A percentile compares a stretch with the other conserved stretches of the same genome.
Evolutionary conservation across 2,888 invertebrate genomes (phyloP).

Genomic region (Platycheirus rosarum): DNA sequence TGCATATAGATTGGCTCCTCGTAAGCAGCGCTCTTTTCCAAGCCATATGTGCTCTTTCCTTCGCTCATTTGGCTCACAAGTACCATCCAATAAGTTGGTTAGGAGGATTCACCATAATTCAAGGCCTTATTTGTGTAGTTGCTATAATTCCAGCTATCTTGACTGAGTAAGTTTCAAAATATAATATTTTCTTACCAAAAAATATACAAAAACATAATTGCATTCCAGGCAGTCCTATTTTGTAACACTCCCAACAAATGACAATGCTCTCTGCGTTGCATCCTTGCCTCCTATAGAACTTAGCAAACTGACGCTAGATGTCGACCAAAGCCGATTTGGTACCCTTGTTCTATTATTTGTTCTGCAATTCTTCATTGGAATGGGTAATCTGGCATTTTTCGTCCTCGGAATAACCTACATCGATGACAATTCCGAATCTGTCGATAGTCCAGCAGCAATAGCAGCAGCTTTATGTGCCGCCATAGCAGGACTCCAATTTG

Average conservation of each 20-base stretch:
- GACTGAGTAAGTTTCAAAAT: conserved; percentile 79
- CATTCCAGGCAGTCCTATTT: conserved; percentile 61
- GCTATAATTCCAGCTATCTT: conserved; percentile 85
- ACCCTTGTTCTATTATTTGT: conserved; percentile 83
- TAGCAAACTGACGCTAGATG: conserved; percentile 76
- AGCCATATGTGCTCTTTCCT: conserved; percentile 83
- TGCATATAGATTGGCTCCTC: conserved; percentile 85
- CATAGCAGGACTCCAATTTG: conserved; percentile 81
- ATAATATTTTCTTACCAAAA: neutral
- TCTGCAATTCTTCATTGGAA: conserved; percentile 83
- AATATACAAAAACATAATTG: neutral
- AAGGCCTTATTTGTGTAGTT: conserved; percentile 83
- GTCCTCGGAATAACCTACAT: conserved; percentile 85
- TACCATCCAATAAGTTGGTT: conserved; percentile 85
- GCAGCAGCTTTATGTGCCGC: conserved; percentile 80
- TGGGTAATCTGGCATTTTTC: conserved; percentile 83
- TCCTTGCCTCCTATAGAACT: conserved; percentile 61
- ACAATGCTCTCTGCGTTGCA: conserved; percentile 77
- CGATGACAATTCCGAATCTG: conserved; percentile 85
- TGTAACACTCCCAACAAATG: conserved; percentile 69
- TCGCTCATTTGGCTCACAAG: conserved; percentile 85
- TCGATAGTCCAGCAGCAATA: conserved; percentile 83
- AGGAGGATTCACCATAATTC: conserved; percentile 84
- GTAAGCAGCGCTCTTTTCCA: conserved; percentile 84
- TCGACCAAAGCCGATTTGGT: conserved; percentile 78